phyloP scores from a whole-genome alignment of 2,888 invertebrate species.

The Thera obeliscata region DNA sequence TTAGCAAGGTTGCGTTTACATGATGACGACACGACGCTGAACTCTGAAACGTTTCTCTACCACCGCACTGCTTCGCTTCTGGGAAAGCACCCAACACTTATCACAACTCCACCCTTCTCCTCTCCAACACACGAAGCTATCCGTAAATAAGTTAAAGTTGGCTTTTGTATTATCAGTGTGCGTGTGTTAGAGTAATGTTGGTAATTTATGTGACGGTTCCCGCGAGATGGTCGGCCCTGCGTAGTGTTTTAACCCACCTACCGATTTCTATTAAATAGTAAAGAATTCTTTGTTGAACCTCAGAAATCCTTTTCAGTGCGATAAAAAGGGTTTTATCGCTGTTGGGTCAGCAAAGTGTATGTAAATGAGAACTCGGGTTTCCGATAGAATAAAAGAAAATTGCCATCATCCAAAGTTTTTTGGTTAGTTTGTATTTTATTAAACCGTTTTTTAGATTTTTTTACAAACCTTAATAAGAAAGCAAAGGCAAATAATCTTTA shows the following conservation, averaged over 20 bases:
- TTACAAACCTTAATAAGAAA: not conserved
- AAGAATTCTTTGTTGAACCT: constrained; percentile 66
- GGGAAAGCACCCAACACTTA: not conserved
- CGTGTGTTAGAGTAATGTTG: constrained; percentile 46
- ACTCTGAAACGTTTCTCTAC: too few species aligned
- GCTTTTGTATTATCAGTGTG: constrained; percentile 39
- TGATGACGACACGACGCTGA: too few species aligned
- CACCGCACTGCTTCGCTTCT: too few species aligned
- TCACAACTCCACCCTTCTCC: not conserved
- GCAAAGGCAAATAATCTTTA: not conserved
- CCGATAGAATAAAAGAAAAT: constrained; percentile 68
- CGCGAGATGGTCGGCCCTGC: constrained; percentile 45
- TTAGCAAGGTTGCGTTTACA: not conserved
- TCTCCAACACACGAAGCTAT: constrained; percentile 10
- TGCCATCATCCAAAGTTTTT: constrained; percentile 49
- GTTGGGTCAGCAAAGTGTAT: constrained; percentile 81
- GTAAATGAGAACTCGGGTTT: constrained; percentile 72
- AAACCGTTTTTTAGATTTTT: not conserved
- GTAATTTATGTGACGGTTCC: constrained; percentile 50
- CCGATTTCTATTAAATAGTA: constrained; percentile 63
- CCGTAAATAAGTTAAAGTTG: constrained; percentile 35
- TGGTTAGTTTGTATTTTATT: constrained; percentile 5
- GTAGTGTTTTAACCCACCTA: constrained; percentile 33
- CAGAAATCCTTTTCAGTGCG: constrained; percentile 71
- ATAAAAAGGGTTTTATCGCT: constrained; percentile 78